These are phyloP conservation scores for Lepidurus apus DNA, from an alignment of 1,140 invertebrate genomes.

Conservation along the genomic window DNA sequence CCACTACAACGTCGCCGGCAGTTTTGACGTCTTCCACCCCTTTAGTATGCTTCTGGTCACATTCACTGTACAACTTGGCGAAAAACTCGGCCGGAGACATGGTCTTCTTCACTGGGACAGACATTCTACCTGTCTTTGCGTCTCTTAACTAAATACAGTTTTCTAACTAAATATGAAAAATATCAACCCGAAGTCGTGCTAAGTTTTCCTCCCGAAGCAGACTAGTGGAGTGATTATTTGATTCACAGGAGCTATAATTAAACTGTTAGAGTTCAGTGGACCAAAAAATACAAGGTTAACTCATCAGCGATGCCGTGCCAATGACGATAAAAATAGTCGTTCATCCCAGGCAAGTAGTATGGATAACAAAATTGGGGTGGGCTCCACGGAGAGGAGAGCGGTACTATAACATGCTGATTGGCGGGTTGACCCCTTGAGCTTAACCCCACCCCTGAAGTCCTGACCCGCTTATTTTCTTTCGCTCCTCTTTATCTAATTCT, in stretches of 20 bases:
- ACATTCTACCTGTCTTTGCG: background rate
- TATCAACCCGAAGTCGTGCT: too few species aligned
- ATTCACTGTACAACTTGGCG: constrained; percentile 34
- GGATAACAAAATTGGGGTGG: constrained; percentile 13
- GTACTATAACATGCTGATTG: constrained; percentile 2
- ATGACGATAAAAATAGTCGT: constrained; percentile 22
- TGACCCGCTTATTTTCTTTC: too few species aligned
- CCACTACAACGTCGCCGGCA: background rate
- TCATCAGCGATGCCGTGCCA: constrained; percentile 12
- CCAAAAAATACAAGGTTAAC: background rate
- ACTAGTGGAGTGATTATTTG: too few species aligned
- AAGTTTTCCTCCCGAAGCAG: too few species aligned
- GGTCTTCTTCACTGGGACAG: constrained; percentile 29
- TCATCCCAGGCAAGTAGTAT: constrained; percentile 17
- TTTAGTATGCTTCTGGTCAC: constrained; percentile 9
- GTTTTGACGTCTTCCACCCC: background rate
- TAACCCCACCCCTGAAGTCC: background rate
- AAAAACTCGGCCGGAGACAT: constrained; percentile 36
- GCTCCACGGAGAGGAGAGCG: constrained; percentile 7
- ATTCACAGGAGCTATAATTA: background rate
- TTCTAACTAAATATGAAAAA: background rate
- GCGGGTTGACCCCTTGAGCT: constrained; percentile 16
- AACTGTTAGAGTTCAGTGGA: background rate
- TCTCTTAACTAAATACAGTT: background rate
- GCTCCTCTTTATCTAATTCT: background rate